phyloP scores from a whole-genome alignment of 1,140 invertebrate genomes.

The Leucophenga varia region DNA sequence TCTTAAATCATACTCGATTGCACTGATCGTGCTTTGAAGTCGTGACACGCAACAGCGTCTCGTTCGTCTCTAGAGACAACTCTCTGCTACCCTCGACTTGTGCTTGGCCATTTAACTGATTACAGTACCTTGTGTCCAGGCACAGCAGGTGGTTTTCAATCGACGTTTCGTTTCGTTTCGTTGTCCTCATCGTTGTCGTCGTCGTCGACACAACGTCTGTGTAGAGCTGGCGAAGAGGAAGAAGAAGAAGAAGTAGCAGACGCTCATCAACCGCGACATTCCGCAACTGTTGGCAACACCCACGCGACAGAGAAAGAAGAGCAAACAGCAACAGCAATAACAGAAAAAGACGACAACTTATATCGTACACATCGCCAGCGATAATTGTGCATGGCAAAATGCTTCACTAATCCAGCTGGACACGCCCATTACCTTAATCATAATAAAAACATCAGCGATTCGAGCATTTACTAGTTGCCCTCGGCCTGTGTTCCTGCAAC shows the following conservation, averaged over 20 bases:
- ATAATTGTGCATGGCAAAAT: conserved; percentile 36
- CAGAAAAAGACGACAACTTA: conserved; percentile 15
- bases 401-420: conserved; percentile 34
- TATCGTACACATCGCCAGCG: conserved; percentile 12
- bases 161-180: conserved; percentile 10
- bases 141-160: conserved; percentile 50
- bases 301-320: conserved; percentile 7
- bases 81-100: too few species aligned
- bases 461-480: conserved; percentile 42
- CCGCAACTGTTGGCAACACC: conserved; percentile 20
- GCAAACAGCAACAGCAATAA: too few species aligned
- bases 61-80: too few species aligned
- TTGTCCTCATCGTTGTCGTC: conserved; percentile 9
- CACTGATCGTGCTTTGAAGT: too few species aligned
- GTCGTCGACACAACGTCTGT: conserved; percentile 34
- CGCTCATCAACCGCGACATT: conserved; percentile 21
- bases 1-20: too few species aligned
- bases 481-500: conserved; percentile 12
- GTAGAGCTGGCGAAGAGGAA: conserved; percentile 10
- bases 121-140: conserved; percentile 36
- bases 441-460: conserved; percentile 49
- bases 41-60: too few species aligned
- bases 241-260: conserved; percentile 2
- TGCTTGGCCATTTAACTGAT: conserved; percentile 46
- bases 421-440: conserved; percentile 41